A percentile compares a stretch with the other conserved stretches of the same genome.
Evolutionary conservation across 2,888 invertebrate species (phyloP).

Genomic region (Ethmia dodecea): DNA sequence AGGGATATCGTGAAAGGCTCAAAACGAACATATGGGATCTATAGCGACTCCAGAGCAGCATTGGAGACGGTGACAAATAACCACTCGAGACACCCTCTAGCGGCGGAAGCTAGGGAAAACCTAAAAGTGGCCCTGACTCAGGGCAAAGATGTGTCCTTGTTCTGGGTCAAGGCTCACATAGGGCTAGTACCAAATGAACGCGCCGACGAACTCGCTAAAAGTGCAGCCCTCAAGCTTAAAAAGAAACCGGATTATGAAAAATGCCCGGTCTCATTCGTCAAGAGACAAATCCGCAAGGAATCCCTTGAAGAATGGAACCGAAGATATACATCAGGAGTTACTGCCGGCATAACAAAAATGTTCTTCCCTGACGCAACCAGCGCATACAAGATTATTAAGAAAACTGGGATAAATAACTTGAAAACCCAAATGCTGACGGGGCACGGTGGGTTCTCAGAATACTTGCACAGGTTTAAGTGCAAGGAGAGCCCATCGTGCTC

Average conservation of each 20-base stretch:
- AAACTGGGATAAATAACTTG: not conserved
- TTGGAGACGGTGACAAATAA: too few species aligned
- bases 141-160: not conserved
- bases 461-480: not conserved
- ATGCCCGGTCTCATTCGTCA: not conserved
- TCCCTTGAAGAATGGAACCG: not conserved
- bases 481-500: not conserved
- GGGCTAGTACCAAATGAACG: not conserved
- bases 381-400: too few species aligned
- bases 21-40: too few species aligned
- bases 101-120: too few species aligned
- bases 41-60: too few species aligned
- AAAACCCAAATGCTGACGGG: not conserved
- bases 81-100: too few species aligned
- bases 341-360: not conserved
- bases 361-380: too few species aligned
- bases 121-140: too few species aligned
- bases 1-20: too few species aligned
- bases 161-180: not conserved
- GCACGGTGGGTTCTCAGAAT: not conserved
- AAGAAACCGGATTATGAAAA: not conserved
- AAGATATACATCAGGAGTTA: not conserved
- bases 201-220: too few species aligned
- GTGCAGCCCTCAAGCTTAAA: too few species aligned
- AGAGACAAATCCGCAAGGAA: not conserved